Conservation (phyloP, 1,140 invertebrate species). For the Drosophila kikkawai region DNA sequence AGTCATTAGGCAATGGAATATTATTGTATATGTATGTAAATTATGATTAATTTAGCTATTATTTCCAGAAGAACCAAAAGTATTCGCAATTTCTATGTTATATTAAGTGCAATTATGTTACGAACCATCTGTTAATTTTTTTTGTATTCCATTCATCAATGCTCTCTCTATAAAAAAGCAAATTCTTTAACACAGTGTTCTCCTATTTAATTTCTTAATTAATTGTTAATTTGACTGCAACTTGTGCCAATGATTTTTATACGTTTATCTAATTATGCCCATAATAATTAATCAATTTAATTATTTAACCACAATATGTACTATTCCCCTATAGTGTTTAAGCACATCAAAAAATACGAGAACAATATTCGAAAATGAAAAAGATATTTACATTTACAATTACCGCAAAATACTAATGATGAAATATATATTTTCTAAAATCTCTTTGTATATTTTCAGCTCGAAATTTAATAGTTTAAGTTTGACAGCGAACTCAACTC, state of each 20-base stretch:
- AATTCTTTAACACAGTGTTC: constrained; percentile 45
- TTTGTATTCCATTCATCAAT: constrained; percentile 39
- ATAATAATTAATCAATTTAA: constrained; percentile 63
- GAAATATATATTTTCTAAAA: constrained; percentile 60
- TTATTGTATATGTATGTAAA: constrained; percentile 30
- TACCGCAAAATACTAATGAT: constrained; percentile 57
- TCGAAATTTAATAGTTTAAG: constrained; percentile 80
- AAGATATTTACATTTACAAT: constrained; percentile 33
- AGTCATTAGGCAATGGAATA: constrained; percentile 19
- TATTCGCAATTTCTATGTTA: constrained; percentile 53
- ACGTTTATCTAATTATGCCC: constrained; percentile 66
- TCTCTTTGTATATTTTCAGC: constrained; percentile 83
- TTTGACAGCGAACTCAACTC: constrained; percentile 44
- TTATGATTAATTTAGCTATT: constrained; percentile 42
- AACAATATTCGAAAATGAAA: constrained; percentile 21
- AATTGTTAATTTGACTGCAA: constrained; percentile 83
- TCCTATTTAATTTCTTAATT: constrained; percentile 60
- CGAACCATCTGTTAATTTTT: constrained; percentile 14
- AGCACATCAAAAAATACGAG: constrained; percentile 45
- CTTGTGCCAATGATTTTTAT: constrained; percentile 84
- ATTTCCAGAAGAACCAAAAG: constrained; percentile 58
- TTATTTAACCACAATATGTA: constrained; percentile 55
- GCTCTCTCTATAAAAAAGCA: constrained; percentile 2
- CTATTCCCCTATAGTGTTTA: constrained; percentile 39
- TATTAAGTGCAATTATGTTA: constrained; percentile 29